Evolutionary conservation across 1,140 invertebrate genomes (phyloP), one percentile per base, ranked within the genome.

Genomic region (Caenorhabditis inopinata): DNA sequence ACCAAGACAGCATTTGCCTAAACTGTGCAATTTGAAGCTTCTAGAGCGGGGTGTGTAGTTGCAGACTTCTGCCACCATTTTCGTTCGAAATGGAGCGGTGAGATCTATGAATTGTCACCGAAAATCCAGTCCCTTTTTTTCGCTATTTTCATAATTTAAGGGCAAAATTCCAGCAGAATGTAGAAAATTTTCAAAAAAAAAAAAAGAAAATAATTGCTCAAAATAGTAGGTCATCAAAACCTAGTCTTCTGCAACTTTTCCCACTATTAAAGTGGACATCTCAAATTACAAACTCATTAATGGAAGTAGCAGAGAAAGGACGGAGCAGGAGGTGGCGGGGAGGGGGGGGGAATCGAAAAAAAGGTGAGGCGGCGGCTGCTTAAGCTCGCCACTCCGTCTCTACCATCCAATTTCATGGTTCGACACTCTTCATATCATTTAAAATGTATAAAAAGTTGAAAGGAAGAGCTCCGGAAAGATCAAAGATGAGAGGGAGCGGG

Each of bases 221-320:
- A 51, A 51, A 51, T 23, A 51, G 25, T 51, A 51, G 18, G 5
- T 23, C 18, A 51, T 51, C n/a, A 12, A n/a, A n/a, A n/a, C n/a
- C n/a, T n/a, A n/a, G n/a, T n/a, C n/a, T n/a, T n/a, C 25, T 12
- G 38, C 48, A 51, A 23, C 38, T 42, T 51, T 51, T 21, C 48
- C 21, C 12, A 51, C 48, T 51, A 23, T 51, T 51, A 51, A 51
- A 23, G 48, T 51, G 48, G 11, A 51, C 7, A 9, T 51, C 48
- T 51, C 48, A 21, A 51, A 51, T 51, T 51, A 51, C 47, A 27
- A 53, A 53, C 49, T 53, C 49, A 53, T 53, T 53, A 53, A 48
- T 48, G 47, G 47, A 48, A 48, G 47, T 48, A 48, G 47, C 9
- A 45, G 42, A 45, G 42, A 45, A 45, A 48, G n/a, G n/a, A 48